These are phyloP conservation scores for Bujurquina vittata DNA, from an alignment of 2,113 vertebrate species.

Conservation along the genomic window DNA sequence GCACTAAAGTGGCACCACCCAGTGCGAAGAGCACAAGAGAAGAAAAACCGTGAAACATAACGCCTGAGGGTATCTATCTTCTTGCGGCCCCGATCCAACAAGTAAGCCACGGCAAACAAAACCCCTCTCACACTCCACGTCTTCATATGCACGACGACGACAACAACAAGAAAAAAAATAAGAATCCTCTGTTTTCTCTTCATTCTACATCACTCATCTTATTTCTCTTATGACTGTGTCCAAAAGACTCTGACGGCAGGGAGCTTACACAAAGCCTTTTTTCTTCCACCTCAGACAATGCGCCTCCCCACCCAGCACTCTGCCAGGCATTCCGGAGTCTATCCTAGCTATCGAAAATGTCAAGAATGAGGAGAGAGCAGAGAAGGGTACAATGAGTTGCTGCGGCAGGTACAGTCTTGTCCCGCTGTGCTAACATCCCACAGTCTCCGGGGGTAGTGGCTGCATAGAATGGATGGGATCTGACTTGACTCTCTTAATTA, in stretches of 20 bases:
- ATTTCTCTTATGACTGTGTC: conserved; percentile 22
- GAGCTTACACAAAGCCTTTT: conserved; percentile 69
- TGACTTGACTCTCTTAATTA: conserved; percentile 68
- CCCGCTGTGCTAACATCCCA: conserved; percentile 62
- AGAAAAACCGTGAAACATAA: conserved; percentile 46
- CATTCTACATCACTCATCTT: conserved; percentile 50
- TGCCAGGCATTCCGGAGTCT: conserved; percentile 81
- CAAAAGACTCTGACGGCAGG: conserved; percentile 41
- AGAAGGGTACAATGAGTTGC: conserved; percentile 68
- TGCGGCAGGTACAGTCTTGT: conserved; percentile 82
- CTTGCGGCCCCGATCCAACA: conserved; percentile 50
- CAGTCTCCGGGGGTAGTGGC: conserved; percentile 49
- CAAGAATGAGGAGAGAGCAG: conserved; percentile 77
- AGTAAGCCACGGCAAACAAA: conserved; percentile 55
- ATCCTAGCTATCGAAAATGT: conserved; percentile 80
- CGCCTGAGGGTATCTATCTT: conserved; percentile 52
- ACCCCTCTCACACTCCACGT: conserved; percentile 52
- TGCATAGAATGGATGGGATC: conserved; percentile 56
- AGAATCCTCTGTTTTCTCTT: conserved; percentile 15
- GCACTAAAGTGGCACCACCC: conserved; percentile 41
- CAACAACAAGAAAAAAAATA: not conserved
- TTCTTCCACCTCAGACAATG: conserved; percentile 70
- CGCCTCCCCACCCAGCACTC: conserved; percentile 66
- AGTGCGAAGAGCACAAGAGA: not conserved
- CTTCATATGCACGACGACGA: conserved; percentile 48